Evolutionary conservation across 2,113 vertebrate species (phyloP), one percentile per base, ranked within the genome.

Genomic region (Carollia perspicillata): DNA sequence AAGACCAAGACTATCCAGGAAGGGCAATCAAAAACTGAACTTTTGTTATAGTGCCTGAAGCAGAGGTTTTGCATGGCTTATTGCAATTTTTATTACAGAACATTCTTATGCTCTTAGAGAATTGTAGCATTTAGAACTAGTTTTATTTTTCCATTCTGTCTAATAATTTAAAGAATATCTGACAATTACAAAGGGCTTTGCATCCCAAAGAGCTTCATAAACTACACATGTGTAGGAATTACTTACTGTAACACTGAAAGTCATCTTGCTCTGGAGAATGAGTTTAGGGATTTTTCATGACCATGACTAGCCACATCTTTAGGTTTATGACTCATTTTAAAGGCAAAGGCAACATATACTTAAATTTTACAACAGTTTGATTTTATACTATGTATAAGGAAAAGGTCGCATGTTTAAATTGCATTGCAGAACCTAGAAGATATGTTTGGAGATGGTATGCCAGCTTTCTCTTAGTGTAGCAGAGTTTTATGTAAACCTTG

Each of bases 121-220:
- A 2, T 35, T 77, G 44, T 1, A 81, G 12, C 30, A 78, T 92
- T 91, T 95, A 80, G 69, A 92, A 72, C 8, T 17, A 78, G 33
- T 88, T 90, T 96, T 95, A 81, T 95, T 14, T 33, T 92, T 22
- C 5, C 0, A 37, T 12, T 26, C 3, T 84, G 28, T 92, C 58
- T 97, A 95, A 91, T 65, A 89, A 95, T 81, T 22, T 94, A 92
- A 94, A 94, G n/a, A 84, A 40, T 3, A 84, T 12, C 22, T 96
- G 53, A 74, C 11, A 93, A 78, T 72, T 78, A 63, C 47, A 74
- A 47, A 77, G 23, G 33, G 2, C 3, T 88, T 96, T 95, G n/a
- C 58, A 87, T 92, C 18, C 44, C 65, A 75, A 92, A 77, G 71
- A 18, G 18, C 14, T 91, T 92, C 92, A 89, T 2, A 83, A 88